Conservation (phyloP, 2,888 invertebrate genomes). For the Brachypterus glaber region DNA sequence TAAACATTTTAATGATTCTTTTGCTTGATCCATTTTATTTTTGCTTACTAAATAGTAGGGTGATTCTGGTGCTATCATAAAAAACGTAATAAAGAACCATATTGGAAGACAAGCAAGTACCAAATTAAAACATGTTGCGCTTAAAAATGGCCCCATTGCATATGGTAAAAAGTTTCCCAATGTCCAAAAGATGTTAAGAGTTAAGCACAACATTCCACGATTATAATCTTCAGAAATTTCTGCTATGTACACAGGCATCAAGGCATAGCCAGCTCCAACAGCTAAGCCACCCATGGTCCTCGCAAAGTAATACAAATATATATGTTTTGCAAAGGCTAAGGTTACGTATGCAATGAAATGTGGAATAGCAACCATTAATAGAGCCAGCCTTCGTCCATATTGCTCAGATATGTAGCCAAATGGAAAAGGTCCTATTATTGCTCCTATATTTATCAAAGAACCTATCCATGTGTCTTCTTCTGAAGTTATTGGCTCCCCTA, state of each 20-base stretch:
- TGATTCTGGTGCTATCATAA: slow-evolving; percentile 70
- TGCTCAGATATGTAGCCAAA: slow-evolving; percentile 56
- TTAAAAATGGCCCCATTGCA: slow-evolving; percentile 58
- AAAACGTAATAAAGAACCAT: slow-evolving; percentile 43
- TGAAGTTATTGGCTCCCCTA: slow-evolving; percentile 29
- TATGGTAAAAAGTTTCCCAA: slow-evolving; percentile 61
- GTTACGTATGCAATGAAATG: slow-evolving; percentile 23
- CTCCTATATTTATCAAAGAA: slow-evolving; percentile 42
- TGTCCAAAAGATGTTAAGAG: slow-evolving; percentile 63
- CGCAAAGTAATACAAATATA: slow-evolving; percentile 34
- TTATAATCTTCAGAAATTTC: slow-evolving; percentile 70
- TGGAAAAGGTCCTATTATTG: slow-evolving; percentile 54
- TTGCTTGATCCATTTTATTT: slow-evolving; percentile 51
- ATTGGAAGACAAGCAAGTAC: slow-evolving; percentile 38
- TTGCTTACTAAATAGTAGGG: slow-evolving; percentile 59
- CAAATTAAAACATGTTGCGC: slow-evolving; percentile 53
- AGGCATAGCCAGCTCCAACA: slow-evolving; percentile 59
- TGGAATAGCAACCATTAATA: slow-evolving; percentile 44
- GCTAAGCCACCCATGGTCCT: slow-evolving; percentile 51
- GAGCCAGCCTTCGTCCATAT: slow-evolving; percentile 57
- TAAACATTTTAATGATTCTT: slow-evolving; percentile 46
- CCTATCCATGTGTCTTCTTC: slow-evolving; percentile 45
- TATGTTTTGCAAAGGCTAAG: slow-evolving; percentile 22
- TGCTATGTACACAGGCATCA: slow-evolving; percentile 74
- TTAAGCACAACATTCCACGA: slow-evolving; percentile 57